These are phyloP conservation scores for Megaleporinus macrocephalus DNA, from an alignment of 2,113 vertebrate genomes.

Conservation along the genomic window DNA sequence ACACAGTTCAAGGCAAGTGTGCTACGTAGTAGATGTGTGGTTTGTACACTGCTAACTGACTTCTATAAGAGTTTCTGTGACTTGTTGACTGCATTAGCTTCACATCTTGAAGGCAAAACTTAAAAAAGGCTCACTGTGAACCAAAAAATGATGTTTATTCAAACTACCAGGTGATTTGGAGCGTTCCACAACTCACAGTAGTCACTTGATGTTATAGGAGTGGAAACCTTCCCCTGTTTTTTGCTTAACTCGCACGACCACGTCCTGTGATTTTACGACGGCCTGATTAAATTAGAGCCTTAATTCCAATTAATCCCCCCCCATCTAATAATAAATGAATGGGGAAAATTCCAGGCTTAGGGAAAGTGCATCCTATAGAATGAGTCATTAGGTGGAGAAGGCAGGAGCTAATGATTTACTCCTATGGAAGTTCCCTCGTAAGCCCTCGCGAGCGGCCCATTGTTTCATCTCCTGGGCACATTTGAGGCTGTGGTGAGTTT, in stretches of 20 bases:
- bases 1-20: no score
- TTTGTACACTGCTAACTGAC: no score
- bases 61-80: no score
- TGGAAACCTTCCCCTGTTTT: neutral
- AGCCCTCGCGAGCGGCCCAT: conserved; percentile 65
- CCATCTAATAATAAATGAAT: conserved; percentile 12
- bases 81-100: no score
- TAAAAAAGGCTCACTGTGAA: no score
- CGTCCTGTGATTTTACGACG: neutral
- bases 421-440: conserved; percentile 59
- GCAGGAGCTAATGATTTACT: conserved; percentile 75
- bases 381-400: conserved; percentile 72
- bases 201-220: no score
- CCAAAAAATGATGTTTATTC: no score
- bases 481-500: conserved; percentile 54
- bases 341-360: neutral
- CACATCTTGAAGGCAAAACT: no score
- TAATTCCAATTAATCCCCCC: conserved; percentile 6
- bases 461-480: conserved; percentile 68
- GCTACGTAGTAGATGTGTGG: no score
- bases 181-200: no score
- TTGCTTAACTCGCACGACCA: neutral
- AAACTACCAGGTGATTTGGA: no score
- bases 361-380: conserved; percentile 48
- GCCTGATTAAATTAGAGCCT: neutral